Conservation (phyloP, 2,888 invertebrate genomes). For the Diplazon laetatorius region DNA sequence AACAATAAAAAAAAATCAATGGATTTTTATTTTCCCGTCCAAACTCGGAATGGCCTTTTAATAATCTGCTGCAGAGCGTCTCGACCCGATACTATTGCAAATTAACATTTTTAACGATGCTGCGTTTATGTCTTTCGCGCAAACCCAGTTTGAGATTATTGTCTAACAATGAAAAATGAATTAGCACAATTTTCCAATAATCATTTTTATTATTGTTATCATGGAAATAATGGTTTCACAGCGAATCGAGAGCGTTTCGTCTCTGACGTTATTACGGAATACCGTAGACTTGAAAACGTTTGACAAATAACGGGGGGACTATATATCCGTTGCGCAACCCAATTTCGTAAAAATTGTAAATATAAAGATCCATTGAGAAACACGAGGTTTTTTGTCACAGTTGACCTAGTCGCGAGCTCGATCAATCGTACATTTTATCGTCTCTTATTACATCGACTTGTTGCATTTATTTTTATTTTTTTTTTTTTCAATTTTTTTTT, state of each 20-base stretch:
- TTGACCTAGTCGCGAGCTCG: slow-evolving; percentile 16
- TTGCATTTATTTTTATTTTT: slow-evolving; percentile 8
- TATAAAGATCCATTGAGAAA: slow-evolving; percentile 12
- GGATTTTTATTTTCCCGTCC: no score
- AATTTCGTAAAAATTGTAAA: slow-evolving; percentile 19
- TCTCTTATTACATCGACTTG: not conserved
- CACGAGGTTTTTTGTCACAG: not conserved
- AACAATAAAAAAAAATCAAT: no score
- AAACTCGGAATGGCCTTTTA: not conserved
- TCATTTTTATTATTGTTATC: not conserved
- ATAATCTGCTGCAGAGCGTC: not conserved
- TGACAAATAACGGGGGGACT: not conserved
- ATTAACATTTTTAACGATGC: not conserved
- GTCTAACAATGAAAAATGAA: not conserved
- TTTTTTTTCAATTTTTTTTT: slow-evolving; percentile 4
- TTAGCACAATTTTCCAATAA: not conserved
- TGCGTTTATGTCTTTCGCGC: not conserved
- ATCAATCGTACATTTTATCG: slow-evolving; percentile 5
- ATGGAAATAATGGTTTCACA: not conserved
- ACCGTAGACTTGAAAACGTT: not conserved
- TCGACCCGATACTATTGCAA: slow-evolving; percentile 3
- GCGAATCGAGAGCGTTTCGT: not conserved
- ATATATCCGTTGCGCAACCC: slow-evolving; percentile 8
- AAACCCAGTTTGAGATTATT: not conserved
- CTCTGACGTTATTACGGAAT: slow-evolving; percentile 8